Evolutionary conservation across 2,888 invertebrate genomes (phyloP), one percentile per base, ranked within the genome.

Genomic region (Cephalotes varians): DNA sequence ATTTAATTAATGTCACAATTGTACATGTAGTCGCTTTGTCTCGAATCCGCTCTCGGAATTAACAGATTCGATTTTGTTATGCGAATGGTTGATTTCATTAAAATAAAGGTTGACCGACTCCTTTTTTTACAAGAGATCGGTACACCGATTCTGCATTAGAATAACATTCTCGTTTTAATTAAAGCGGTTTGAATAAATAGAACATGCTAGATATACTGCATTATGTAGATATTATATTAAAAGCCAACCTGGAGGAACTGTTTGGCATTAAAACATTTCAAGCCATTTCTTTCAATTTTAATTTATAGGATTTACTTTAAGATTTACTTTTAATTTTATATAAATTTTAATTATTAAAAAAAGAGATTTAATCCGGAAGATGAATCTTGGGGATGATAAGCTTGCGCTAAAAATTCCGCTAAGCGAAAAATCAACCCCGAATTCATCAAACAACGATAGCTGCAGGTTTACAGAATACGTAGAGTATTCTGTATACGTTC

Each of bases 131-230:
- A 31, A 58, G 12, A 56, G 34, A 79, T 77, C 31, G 56, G 54
- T n/a, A 21, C 34, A 79, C 25, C 12, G 21, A 37, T 54, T 79
- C 34, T 58, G 12, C 44, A 79, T 79, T 44, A n/a, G 10, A 56
- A 71, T 79, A 79, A 71, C 56, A 69, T 69, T 34, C 31, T 79
- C 56, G 44, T 79, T 79, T 79, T 79, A 79, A 71, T 79, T 71
- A 71, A 79, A 58, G 34, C 47, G 58, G 34, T 71, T 79, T 58
- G 34, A 71, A 47, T 40, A n/a, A 31, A 74, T 25, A 31, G 15
- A 56, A 44, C 56, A 44, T 12, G 21, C 21, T 18, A 64, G 12
- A 37, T 37, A 37, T 51, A 56, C 40, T 12, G 44, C 18, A 56
- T 69, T 69, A 69, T 69, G 54, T 77, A 31, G 25, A 12, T 58